Conservation (phyloP, 2,797 vertebrate genomes). For the Argya squamiceps region DNA sequence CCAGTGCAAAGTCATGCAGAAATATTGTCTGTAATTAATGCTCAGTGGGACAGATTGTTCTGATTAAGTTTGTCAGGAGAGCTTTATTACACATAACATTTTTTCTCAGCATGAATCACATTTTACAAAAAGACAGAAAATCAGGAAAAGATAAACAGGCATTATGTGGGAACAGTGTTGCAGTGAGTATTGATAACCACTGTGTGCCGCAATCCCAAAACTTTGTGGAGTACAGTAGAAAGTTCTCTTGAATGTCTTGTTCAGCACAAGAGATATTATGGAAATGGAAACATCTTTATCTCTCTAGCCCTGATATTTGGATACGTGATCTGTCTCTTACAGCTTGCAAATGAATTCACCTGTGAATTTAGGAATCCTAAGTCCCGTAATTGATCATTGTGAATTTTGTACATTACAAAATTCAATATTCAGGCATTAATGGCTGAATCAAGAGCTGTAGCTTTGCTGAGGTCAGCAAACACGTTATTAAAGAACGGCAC, state of each 20-base stretch:
- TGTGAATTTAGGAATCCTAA: background rate
- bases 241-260: background rate
- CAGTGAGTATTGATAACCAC: background rate
- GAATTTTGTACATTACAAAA: background rate
- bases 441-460: background rate
- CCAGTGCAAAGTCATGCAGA: background rate
- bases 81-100: background rate
- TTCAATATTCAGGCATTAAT: background rate
- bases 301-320: background rate
- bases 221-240: background rate
- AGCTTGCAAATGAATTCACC: background rate
- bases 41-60: background rate
- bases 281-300: background rate
- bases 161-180: background rate
- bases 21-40: background rate
- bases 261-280: background rate
- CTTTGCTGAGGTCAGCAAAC: background rate
- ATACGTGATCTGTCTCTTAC: background rate
- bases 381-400: background rate
- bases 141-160: background rate
- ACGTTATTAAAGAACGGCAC: background rate
- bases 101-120: background rate
- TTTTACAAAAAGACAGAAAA: background rate
- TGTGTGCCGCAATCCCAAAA: background rate
- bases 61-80: background rate